Base-by-base conservation (phyloP, 2,797 vertebrate species). In the Varecia variegata region DNA sequence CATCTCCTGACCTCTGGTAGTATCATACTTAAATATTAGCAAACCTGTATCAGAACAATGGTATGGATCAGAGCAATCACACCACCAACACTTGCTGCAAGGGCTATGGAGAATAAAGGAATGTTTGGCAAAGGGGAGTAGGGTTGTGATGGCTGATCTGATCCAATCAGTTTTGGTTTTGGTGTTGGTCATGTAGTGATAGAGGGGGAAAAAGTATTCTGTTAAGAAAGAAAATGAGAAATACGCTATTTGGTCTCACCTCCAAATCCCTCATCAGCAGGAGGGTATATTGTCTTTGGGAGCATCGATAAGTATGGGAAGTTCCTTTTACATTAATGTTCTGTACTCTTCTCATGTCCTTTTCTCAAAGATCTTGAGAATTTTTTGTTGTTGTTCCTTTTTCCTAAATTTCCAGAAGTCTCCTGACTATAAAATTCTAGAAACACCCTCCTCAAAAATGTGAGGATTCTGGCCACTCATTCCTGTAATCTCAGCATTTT, bases 311-410 rank as follows among this genome's bases (percentile, higher is more conserved):
- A 43, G 14, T 52, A 5, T 4, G 25, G 3, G 25, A n/a, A 73
- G 0, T 7, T 0, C 0, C 5, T 13, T 27, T 35, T 14, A 20
- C 32, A 3, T 35, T 15, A 32, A 25, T 45, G 15, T 30, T 89
- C 15, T 67, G 13, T 76, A n/a, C 18, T 65, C 5, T 6, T 71
- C 38, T 45, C 14, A 4, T 21, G 21, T 5, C 30, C 47, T 8
- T 65, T 56, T 15, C 12, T 47, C 8, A 25, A 60, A 5, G 15
- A 30, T 8, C 27, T 38, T 62, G 25, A 43, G 32, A 56, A n/a
- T 18, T 5, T 18, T 38, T 43, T 56, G 56, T 25, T 58, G 3
- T 5, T 58, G 4, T 83, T 71, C 9, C 60, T 70, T 11, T 62
- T 25, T 35, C 15, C 20, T 81, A 50, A 92, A 85, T 27, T 68